phyloP scores from a whole-genome alignment of 2,113 vertebrate species.

The Cololabis saira region DNA sequence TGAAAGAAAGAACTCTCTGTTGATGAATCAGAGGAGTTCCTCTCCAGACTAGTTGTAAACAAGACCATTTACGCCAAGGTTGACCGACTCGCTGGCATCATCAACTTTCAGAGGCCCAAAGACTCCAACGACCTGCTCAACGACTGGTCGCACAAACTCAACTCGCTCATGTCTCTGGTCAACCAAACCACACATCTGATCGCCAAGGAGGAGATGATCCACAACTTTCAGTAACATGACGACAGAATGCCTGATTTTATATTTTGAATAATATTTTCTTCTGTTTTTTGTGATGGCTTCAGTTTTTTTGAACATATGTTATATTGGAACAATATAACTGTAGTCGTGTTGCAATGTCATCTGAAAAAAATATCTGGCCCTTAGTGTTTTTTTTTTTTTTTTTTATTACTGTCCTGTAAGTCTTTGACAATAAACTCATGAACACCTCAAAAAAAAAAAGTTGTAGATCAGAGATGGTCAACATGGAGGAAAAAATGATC shows the following conservation, averaged over 20 bases:
- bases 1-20: not conserved
- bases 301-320: conserved; percentile 43
- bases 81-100: conserved; percentile 96
- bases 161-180: conserved; percentile 97
- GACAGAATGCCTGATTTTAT: conserved; percentile 33
- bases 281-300: conserved; percentile 1
- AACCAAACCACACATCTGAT: conserved; percentile 99
- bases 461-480: no score
- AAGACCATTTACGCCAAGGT: conserved; percentile 99
- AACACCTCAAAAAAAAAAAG: no score
- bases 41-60: conserved; percentile 96
- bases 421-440: conserved; percentile 39
- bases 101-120: conserved; percentile 99
- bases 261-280: conserved; percentile 38
- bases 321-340: conserved; percentile 23
- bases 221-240: conserved; percentile 89
- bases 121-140: conserved; percentile 98
- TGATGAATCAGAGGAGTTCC: conserved; percentile 98
- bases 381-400: not conserved
- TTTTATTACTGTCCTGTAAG: conserved; percentile 45
- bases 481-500: no score
- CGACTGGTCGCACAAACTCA: conserved; percentile 99
- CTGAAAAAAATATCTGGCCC: not conserved
- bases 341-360: conserved; percentile 17
- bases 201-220: conserved; percentile 99